Evolutionary conservation across 1,140 invertebrate genomes (phyloP).

Genomic region (Maniola jurtina): DNA sequence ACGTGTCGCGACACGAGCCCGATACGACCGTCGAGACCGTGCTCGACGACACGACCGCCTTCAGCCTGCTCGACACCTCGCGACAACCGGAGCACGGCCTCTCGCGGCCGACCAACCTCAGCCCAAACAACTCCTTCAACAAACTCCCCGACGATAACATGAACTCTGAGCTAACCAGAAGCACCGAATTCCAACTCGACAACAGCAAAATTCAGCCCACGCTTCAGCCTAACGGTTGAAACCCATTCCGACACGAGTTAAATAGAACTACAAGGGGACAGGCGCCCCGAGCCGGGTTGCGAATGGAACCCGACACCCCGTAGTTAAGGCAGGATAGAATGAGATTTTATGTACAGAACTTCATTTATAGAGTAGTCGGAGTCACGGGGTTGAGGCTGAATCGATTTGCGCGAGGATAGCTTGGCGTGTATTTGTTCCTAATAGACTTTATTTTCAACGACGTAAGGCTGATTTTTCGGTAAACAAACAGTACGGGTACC

Average conservation of each 20-base stretch:
- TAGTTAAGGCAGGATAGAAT: constrained; percentile 29
- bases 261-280: constrained; percentile 58
- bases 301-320: neutral
- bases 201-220: constrained; percentile 63
- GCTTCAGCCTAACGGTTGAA: constrained; percentile 71
- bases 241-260: neutral
- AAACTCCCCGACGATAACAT: constrained; percentile 71
- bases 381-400: constrained; percentile 2
- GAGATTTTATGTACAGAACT: constrained; percentile 26
- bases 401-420: constrained; percentile 52
- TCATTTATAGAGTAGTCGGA: constrained; percentile 13
- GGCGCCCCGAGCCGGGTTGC: constrained; percentile 42
- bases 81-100: constrained; percentile 40
- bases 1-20: constrained; percentile 64
- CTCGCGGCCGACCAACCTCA: constrained; percentile 26
- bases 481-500: constrained; percentile 61
- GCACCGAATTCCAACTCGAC: constrained; percentile 42
- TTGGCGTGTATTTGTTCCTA: constrained; percentile 66
- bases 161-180: constrained; percentile 60
- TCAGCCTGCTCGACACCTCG: constrained; percentile 54
- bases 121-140: constrained; percentile 44
- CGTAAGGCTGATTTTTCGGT: constrained; percentile 63
- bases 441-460: constrained; percentile 62
- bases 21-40: constrained; percentile 60
- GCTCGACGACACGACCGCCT: constrained; percentile 43